Percentiles rank a stretch among this genome's conserved stretches.
Evolutionary conservation across 2,113 vertebrate species (phyloP).

Genomic region (Solea senegalensis): DNA sequence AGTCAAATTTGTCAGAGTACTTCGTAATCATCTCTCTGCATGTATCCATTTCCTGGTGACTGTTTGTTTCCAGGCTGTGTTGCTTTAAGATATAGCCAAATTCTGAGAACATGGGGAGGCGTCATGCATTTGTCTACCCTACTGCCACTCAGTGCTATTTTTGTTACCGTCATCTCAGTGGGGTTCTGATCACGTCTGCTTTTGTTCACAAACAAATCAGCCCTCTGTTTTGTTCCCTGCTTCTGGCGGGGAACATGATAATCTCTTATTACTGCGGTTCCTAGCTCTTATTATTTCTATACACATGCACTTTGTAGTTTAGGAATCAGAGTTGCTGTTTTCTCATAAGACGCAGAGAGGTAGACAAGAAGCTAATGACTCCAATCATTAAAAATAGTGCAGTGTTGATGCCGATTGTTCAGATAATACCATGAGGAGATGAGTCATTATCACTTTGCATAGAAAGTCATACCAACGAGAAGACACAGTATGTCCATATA

Average conservation of each 20-base stretch:
- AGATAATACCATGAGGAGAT: constrained; percentile 1
- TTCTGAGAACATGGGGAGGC: constrained; percentile 34
- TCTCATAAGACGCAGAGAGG: constrained; percentile 8
- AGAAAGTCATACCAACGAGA: neutral
- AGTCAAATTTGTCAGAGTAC: neutral
- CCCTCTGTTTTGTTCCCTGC: constrained; percentile 20
- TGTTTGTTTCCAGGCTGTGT: constrained; percentile 39
- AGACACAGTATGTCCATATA: neutral
- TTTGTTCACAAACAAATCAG: constrained; percentile 51
- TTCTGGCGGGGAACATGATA: constrained; percentile 14
- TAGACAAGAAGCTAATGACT: constrained; percentile 3
- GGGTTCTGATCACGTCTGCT: constrained; percentile 46
- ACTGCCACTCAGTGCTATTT: constrained; percentile 40
- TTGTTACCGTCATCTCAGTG: constrained; percentile 41
- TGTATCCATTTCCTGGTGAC: neutral
- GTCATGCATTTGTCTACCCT: constrained; percentile 24
- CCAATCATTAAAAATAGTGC: constrained; percentile 27
- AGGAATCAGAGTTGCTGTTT: neutral
- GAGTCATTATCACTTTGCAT: constrained; percentile 11
- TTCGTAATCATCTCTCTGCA: neutral
- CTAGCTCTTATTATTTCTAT: constrained; percentile 22
- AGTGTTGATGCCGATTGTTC: constrained; percentile 9
- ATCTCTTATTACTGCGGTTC: constrained; percentile 28
- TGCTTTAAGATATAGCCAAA: constrained; percentile 31
- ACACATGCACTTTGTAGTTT: constrained; percentile 7